Conservation (phyloP, 2,113 vertebrate genomes). For the Sminthopsis crassicaudata region DNA sequence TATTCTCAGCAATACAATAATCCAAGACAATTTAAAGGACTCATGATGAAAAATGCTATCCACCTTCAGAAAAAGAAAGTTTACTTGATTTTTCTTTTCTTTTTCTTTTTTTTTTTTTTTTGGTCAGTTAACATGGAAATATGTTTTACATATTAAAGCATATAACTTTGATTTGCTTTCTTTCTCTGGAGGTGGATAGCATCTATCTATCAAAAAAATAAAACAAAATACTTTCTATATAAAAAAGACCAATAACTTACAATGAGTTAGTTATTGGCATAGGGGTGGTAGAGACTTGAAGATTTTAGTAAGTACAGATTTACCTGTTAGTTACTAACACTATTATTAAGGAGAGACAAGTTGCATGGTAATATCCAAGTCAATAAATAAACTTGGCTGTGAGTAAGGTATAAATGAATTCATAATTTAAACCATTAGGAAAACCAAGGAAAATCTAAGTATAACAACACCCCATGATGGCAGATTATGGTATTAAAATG, state of each 20-base stretch:
- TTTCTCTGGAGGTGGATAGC: too few relatives aligned
- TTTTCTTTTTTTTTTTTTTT: neutral
- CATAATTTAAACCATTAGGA: slow-evolving; percentile 22
- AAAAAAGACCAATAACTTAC: neutral
- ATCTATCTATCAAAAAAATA: neutral
- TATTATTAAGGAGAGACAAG: neutral
- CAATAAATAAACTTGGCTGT: neutral
- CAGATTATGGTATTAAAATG: neutral
- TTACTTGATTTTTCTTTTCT: neutral
- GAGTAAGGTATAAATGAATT: slow-evolving; percentile 15
- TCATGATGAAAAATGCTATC: neutral
- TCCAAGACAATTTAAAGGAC: neutral
- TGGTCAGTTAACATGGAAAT: neutral
- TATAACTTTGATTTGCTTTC: too few relatives aligned
- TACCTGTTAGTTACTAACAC: neutral
- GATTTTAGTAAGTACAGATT: neutral
- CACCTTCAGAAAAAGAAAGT: neutral
- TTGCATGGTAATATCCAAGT: neutral
- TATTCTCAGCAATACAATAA: neutral
- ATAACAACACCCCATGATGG: slow-evolving; percentile 19
- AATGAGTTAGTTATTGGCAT: neutral
- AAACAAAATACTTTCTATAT: neutral
- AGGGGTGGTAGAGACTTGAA: neutral
- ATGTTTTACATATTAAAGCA: too few relatives aligned
- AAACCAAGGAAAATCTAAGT: neutral